Evolutionary conservation across 2,888 invertebrate genomes (phyloP), one percentile per base, ranked within the genome.

Genomic region (Achlya flavicornis): DNA sequence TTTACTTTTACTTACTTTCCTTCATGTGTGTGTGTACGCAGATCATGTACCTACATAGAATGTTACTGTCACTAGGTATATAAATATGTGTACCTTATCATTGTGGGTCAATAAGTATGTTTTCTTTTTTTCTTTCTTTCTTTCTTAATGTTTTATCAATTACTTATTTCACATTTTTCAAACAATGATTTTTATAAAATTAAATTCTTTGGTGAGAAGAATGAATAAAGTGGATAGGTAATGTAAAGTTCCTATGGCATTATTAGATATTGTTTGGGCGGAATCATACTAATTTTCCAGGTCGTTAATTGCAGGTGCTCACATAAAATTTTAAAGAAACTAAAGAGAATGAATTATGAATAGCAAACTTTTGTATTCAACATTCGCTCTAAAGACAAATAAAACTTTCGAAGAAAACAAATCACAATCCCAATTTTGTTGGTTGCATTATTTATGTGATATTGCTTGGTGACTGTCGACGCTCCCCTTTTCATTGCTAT

Each of bases 391-490:
- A 80, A 88, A 89, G 85, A 88, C 87, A 91, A 90, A 91, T 90
- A 90, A 91, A 93, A 93, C 85, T 93, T 93, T 90, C 76, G 73
- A 87, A 89, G 91, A 88, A 92, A 93, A 93, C 91, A 93, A 93
- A 93, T 93, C 93, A 92, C 91, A 92, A 92, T 90, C 87, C 87
- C 93, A 92, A 93, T 93, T 91, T 90, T 84, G 84, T 75, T 84
- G 84, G 86, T 81, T 93, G 92, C 91, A 92, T 93, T 93, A 93
- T 93, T 93, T 93, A 93, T 93, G 89, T 84, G 90, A 89, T 91
- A 91, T 90, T 90, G 90, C 90, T 86, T 84, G 85, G 86, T 83
- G 87, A 85, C 86, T 87, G 87, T 83, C 87, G 82, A 76, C 81
- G 83, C 84, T 83, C 93, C 91, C 91, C 90, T 85, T 90, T 91